Evolutionary conservation across 2,888 invertebrate species (phyloP).

Genomic region (Trileptium ribeirensis): DNA sequence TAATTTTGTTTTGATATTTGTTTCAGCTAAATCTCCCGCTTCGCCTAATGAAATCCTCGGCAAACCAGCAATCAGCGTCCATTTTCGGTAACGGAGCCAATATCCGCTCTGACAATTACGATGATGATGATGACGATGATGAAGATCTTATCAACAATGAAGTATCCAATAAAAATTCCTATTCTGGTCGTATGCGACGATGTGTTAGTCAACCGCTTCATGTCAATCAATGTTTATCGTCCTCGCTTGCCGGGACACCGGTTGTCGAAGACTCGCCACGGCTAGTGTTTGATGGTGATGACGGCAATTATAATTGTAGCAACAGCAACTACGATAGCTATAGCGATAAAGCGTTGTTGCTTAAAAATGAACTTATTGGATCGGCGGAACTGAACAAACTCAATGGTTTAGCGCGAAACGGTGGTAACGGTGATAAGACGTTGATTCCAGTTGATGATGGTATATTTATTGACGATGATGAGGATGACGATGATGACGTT

Average conservation of each 20-base stretch:
- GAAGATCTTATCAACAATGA: not conserved
- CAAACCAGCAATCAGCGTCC: not conserved
- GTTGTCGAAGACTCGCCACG: not conserved
- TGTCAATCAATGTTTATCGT: not conserved
- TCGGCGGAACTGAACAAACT: too few species aligned
- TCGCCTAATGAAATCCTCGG: not conserved
- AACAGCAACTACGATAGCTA: not conserved
- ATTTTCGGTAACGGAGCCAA: not conserved
- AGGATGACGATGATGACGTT: not conserved
- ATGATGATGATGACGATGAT: not conserved
- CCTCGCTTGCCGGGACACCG: not conserved
- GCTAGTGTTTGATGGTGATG: not conserved
- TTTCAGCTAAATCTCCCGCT: slow-evolving; percentile 18
- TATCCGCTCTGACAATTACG: not conserved
- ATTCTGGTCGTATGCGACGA: not conserved
- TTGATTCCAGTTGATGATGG: slow-evolving; percentile 13
- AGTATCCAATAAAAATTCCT: not conserved
- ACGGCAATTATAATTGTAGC: not conserved
- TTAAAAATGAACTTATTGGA: not conserved
- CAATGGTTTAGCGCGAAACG: too few species aligned
- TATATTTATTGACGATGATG: not conserved
- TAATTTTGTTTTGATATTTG: not conserved
- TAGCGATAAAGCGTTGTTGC: not conserved
- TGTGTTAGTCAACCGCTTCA: slow-evolving; percentile 9
- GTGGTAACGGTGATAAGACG: too few species aligned